phyloP scores from a whole-genome alignment of 2,797 vertebrate genomes.

The Liasis olivaceus region DNA sequence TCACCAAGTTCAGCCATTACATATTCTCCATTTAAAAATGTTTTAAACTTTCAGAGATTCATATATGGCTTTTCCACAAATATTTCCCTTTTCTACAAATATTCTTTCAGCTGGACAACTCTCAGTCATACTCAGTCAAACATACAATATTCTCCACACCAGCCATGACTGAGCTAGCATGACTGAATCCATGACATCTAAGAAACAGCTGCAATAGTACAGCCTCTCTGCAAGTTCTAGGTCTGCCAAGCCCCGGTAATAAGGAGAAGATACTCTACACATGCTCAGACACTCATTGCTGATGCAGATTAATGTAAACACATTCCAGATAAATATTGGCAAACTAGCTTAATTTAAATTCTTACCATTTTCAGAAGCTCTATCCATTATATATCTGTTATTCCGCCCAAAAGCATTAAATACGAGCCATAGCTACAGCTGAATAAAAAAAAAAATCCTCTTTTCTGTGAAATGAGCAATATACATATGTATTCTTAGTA shows the following conservation, averaged over 20 bases:
- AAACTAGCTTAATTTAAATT: neutral
- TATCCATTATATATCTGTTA: neutral
- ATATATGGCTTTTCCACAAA: neutral
- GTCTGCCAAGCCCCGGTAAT: neutral
- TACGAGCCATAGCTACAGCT: neutral
- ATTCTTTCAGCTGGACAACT: neutral
- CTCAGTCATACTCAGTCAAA: neutral
- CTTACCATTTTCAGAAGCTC: neutral
- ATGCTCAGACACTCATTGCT: neutral
- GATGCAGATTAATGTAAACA: neutral
- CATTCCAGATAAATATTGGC: neutral
- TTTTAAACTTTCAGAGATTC: neutral
- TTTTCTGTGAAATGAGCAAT: constrained; percentile 25
- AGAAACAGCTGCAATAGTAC: neutral
- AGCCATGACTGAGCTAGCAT: neutral
- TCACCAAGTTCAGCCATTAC: neutral
- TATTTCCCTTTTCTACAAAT: neutral
- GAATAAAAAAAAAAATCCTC: neutral
- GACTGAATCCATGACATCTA: neutral
- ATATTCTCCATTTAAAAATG: neutral
- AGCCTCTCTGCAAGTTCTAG: neutral
- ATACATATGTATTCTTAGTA: neutral
- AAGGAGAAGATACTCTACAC: neutral
- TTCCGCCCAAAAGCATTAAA: neutral
- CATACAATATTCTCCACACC: neutral